phyloP scores from a whole-genome alignment of 2,797 vertebrate genomes.

The Loriculus beryllinus region DNA sequence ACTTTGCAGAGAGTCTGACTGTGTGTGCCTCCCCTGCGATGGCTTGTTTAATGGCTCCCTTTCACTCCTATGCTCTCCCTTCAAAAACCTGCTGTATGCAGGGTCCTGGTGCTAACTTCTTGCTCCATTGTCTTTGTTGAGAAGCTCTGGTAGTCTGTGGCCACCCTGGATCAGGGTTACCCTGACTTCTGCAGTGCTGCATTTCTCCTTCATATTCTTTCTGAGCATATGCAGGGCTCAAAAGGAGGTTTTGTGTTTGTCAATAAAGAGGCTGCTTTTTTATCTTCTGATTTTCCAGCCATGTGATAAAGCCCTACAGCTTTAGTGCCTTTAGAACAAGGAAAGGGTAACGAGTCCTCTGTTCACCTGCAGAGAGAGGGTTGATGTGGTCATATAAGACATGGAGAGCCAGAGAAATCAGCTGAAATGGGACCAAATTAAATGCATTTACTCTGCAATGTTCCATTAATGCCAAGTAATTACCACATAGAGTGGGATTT shows the following conservation, averaged over 20 bases:
- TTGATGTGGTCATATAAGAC: slow-evolving; percentile 24
- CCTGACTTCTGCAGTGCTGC: not conserved
- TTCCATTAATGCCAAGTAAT: slow-evolving; percentile 70
- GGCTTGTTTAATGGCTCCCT: not conserved
- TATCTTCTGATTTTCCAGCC: slow-evolving; percentile 25
- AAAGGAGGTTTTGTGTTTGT: not conserved
- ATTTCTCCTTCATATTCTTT: not conserved
- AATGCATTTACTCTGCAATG: slow-evolving; percentile 60
- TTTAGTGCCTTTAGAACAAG: slow-evolving; percentile 53
- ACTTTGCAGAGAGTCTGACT: not conserved
- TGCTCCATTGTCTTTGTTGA: not conserved
- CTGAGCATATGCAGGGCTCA: not conserved
- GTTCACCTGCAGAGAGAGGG: slow-evolving; percentile 55
- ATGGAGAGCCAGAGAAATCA: slow-evolving; percentile 42
- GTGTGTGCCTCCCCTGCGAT: not conserved
- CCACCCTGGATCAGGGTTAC: not conserved
- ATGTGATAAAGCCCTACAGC: slow-evolving; percentile 31
- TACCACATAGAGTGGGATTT: slow-evolving; percentile 53
- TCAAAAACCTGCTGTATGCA: not conserved
- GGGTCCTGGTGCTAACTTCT: not conserved
- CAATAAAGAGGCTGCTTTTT: slow-evolving; percentile 17
- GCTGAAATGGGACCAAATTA: slow-evolving; percentile 64
- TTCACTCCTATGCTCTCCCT: not conserved
- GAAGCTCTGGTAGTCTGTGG: not conserved
- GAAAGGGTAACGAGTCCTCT: slow-evolving; percentile 53